Evolutionary conservation across 2,113 vertebrate genomes (phyloP), one percentile per base, ranked within the genome.

Genomic region (Ornithorhynchus anatinus): DNA sequence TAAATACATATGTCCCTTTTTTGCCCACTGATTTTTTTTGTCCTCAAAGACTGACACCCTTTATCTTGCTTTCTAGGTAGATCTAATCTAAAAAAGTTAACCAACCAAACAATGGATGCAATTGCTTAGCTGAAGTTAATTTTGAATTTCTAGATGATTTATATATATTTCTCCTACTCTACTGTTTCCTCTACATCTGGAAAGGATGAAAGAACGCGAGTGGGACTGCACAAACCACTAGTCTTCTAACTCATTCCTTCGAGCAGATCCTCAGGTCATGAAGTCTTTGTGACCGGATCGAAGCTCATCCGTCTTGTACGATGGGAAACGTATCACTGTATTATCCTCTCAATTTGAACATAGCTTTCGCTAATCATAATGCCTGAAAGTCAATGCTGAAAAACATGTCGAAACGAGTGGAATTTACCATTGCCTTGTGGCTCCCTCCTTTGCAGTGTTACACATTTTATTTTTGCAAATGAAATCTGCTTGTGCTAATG

Each of bases 71-170:
- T 62, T 56, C 64, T 42, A 51, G 14, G n/a, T 38, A 37, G 17
- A 45, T 72, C 69, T 65, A 47, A 57, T 36, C 42, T 48, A 37
- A 69, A 47, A 59, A 7, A 58, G 27, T 69, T 75, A 72, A n/a
- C 57, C 12, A 59, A 27, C 32, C 31, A 11, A 76, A 40, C 22
- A 48, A 37, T 11, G 53, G 38, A 23, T 45, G 74, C 29, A 42
- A 3, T 67, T 77, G 40, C 37, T 56, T 77, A n/a, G 53, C 57
- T 17, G 42, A 64, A 68, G 10, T 54, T 11, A 16, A 8, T 5
- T 72, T 58, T 37, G 4, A 5, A 73, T 72, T 62, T 71, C 14
- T 69, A 5, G 15, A 43, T 57, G 9, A 36, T 51, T 52, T 71
- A 35, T 57, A 57, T 9, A 40, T 59, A 17, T 59, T 43, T 76